Base-by-base conservation (phyloP, 2,888 invertebrate genomes). In the Nyleta sp. region DNA sequence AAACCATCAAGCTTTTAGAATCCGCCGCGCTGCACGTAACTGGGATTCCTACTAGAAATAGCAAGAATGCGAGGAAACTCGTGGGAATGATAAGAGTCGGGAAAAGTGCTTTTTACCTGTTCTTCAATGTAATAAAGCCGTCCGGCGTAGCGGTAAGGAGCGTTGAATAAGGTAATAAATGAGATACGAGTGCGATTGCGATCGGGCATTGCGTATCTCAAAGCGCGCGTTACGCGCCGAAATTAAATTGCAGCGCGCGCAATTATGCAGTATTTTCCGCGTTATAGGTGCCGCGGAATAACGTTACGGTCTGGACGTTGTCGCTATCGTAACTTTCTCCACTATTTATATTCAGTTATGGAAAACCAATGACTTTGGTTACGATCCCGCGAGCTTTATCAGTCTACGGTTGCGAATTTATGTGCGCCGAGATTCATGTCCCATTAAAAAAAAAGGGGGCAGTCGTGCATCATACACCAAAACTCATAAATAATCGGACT, bases 401-500 rank as follows among this genome's bases (percentile, higher is more conserved):
- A 24, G 24, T 7, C 24, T 7, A 7, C 24, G 24, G 24, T 24
- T 7, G 24, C 57, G 59, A 72, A 79, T 79, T 79, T 75, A 72
- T 64, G 75, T 40, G 62, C 53, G 20, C 59, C 28, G 68, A 80
- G 75, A 80, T 76, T 80, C 79, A 76, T 72, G 79, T 76, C 35
- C 72, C 57, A 2, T 28, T 3, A 28, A 28, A 28, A 28, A 28
- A 28, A 28, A 10, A 28, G 10, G 28, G 5, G 28, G 8, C 46
- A 67, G 40, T 38, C 80, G 65, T 78, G 65, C 64, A 73, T 80
- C 80, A 78, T 68, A 50, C 20, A 71, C 28, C 62, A 65, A 75
- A 75, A 59, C 78, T 80, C 80, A 59, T 80, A 80, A 80, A 80
- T 80, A 80, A 78, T 64, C 59, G 55, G 35, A 38, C 10, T 33